Conservation (phyloP, 2,888 invertebrate species). For the Cerastis leucographa region DNA sequence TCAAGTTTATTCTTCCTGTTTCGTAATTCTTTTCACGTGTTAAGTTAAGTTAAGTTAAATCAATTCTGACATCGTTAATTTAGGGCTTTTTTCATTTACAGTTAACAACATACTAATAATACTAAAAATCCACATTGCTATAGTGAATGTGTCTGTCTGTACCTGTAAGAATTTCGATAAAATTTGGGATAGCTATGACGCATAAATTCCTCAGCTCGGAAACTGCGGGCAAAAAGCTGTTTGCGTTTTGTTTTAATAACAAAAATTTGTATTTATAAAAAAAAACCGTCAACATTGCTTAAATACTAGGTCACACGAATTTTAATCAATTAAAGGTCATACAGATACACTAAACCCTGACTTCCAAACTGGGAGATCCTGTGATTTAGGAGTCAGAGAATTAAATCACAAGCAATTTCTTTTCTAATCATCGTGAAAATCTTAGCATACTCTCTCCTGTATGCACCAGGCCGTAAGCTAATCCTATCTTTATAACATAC, state of each 20-base stretch:
- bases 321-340: no score
- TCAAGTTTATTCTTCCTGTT: constrained; percentile 6
- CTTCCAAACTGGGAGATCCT: no score
- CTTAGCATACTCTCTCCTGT: constrained; percentile 9
- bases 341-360: no score
- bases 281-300: no score
- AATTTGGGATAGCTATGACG: background rate
- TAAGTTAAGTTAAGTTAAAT: background rate
- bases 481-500: constrained; percentile 42
- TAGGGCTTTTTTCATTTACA: background rate
- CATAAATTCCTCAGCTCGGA: background rate
- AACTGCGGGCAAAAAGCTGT: background rate
- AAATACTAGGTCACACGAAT: no score
- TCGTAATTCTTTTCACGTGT: background rate
- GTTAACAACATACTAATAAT: background rate
- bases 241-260: no score
- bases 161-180: background rate
- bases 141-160: background rate
- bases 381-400: no score
- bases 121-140: background rate
- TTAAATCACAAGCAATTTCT: background rate
- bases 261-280: no score
- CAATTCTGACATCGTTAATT: background rate
- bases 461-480: constrained; percentile 23
- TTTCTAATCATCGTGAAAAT: background rate